Base-by-base conservation (phyloP, 2,113 vertebrate species). In the Reinhardtius hippoglossoides region DNA sequence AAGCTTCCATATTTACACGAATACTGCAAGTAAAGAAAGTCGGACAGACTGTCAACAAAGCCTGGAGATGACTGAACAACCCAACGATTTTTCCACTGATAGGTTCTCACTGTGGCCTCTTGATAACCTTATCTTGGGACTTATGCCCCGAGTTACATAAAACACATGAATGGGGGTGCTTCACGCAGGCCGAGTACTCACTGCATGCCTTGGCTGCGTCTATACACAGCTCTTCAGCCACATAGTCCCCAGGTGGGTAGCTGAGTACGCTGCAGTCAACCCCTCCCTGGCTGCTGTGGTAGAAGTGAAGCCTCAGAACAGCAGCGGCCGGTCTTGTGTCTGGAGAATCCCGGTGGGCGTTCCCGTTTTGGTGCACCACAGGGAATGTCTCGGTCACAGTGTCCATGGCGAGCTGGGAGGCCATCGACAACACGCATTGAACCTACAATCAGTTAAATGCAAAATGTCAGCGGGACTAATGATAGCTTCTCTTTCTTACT, bases 221-320 rank as follows among this genome's bases (percentile, higher is more conserved):
- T 74, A 96, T 71, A 16, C 97, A 98, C 75, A 99, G 93, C 76
- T 99, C 97, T 92, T 99, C 97, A 1, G 96, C 95, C 80, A 96
- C 88, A 77, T 98, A 96, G 48, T 97, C 93, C 60, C 96, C 97
- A 48, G 92, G 76, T 69, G 96, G 94, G 92, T 95, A 97, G 5
- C 86, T 90, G 69, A 98, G 92, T 54, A 92, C 91, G 78, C 92
- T 90, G 78, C 87, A 26, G 90, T 94, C n/a, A 71, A 64, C 78
- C 83, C 93, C 74, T 67, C 87, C 95, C 76, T 94, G 93, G 66
- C 69, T 71, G 77, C 76, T 71, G 88, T 96, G 93, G 91, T 98
- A 98, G 62, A 98, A 95, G 76, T 95, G 95, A 65, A 98, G 93
- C 68, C 94, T 95, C 75, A 99, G 92, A 50, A 93, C 88, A 14